Conservation (phyloP, 2,797 vertebrate genomes). For the Phrynocephalus vlangalii region DNA sequence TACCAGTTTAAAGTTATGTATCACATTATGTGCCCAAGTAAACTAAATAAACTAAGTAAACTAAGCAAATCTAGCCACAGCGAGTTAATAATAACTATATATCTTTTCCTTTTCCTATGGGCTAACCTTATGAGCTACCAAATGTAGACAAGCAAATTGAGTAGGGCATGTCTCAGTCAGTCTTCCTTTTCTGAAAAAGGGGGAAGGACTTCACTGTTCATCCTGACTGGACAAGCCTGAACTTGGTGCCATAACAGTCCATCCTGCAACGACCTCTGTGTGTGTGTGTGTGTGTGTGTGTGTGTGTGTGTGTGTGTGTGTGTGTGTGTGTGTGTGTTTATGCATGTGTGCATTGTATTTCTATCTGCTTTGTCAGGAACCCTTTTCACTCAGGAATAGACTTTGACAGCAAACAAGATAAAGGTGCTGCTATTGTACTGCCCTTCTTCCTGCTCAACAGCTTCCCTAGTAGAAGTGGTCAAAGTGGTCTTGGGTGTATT, state of each 20-base stretch:
- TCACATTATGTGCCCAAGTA: background rate
- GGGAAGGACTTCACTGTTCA: too few relatives aligned
- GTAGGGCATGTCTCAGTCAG: background rate
- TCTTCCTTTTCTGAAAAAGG: background rate
- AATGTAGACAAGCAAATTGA: background rate
- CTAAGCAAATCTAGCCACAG: rapidly evolving
- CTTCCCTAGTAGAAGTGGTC: background rate
- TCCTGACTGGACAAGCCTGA: too few relatives aligned
- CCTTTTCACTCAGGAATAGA: background rate
- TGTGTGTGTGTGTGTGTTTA: background rate
- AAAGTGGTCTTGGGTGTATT: background rate
- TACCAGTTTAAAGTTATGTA: background rate
- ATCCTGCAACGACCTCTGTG: background rate
- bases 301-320: background rate
- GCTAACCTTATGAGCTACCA: background rate
- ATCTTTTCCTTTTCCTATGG: rapidly evolving
- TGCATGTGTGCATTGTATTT: background rate
- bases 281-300: too few relatives aligned
- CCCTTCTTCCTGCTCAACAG: background rate
- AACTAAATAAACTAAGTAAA: too few relatives aligned
- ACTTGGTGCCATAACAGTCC: background rate
- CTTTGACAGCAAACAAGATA: background rate
- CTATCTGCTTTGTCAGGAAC: background rate
- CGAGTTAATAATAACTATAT: background rate
- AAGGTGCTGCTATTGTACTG: background rate